Percentiles rank a stretch among this genome's conserved stretches.
Evolutionary conservation across 1,140 invertebrate species (phyloP).

Genomic region (Limonius californicus): DNA sequence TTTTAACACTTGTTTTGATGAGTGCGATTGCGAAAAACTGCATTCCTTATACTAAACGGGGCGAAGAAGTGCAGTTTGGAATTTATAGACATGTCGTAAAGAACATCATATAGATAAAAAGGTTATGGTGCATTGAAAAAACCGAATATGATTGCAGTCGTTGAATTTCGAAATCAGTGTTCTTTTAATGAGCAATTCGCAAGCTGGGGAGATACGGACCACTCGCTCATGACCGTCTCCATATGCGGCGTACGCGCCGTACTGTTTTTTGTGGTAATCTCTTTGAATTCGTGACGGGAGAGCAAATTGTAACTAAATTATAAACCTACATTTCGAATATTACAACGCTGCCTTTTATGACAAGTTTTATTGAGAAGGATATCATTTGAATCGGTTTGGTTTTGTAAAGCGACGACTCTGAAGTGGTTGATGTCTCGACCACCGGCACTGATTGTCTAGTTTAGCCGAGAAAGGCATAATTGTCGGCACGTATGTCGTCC

Average conservation of each 20-base stretch:
- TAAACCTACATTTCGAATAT: slow-evolving; percentile 35
- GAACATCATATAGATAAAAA: slow-evolving; percentile 1
- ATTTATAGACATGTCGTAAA: not conserved
- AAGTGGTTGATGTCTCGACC: slow-evolving; percentile 24
- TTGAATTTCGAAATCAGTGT: slow-evolving; percentile 2
- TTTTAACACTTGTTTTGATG: not conserved
- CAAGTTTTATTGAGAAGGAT: slow-evolving; percentile 20
- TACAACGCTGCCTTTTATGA: slow-evolving; percentile 23
- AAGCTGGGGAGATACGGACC: slow-evolving; percentile 11
- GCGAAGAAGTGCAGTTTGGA: not conserved
- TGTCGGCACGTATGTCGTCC: slow-evolving; percentile 22
- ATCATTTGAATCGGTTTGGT: slow-evolving; percentile 31
- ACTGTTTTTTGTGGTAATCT: slow-evolving; percentile 27
- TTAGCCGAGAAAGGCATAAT: slow-evolving; percentile 27
- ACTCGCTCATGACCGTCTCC: not conserved
- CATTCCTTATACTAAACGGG: not conserved
- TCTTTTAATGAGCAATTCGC: slow-evolving; percentile 20
- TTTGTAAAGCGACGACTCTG: not conserved
- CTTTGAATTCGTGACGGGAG: slow-evolving; percentile 28
- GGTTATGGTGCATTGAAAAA: not conserved
- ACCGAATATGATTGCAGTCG: not conserved
- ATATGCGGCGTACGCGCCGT: slow-evolving; percentile 20
- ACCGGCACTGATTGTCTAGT: slow-evolving; percentile 38
- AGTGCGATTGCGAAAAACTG: not conserved
- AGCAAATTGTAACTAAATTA: slow-evolving; percentile 33